Conservation (phyloP, 2,888 invertebrate species). For the Phyllotreta striolata region DNA sequence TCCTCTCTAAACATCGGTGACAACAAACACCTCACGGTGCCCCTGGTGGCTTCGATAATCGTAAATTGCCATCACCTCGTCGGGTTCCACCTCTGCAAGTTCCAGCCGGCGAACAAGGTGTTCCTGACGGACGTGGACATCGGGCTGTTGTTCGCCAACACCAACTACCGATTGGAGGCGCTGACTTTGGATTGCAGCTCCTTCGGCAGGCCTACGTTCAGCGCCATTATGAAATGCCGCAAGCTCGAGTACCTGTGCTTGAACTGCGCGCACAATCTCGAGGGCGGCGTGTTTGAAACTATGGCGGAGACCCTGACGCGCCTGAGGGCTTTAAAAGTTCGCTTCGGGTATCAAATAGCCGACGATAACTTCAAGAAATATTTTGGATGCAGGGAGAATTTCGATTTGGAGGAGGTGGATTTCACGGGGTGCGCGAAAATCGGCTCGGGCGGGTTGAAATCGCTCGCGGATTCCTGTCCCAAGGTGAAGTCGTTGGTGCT, state of each 20-base stretch:
- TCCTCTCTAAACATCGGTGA: conserved; percentile 34
- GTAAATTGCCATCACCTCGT: conserved; percentile 35
- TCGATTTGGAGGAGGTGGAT: conserved; percentile 35
- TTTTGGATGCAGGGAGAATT: conserved; percentile 29
- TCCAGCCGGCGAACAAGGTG: conserved; percentile 34
- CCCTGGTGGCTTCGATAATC: conserved; percentile 31
- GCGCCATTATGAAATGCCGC: conserved; percentile 34
- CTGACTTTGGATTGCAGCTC: conserved; percentile 39
- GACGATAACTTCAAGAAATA: conserved; percentile 31
- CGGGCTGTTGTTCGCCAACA: conserved; percentile 33
- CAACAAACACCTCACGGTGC: conserved; percentile 27
- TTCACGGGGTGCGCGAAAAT: conserved; percentile 39
- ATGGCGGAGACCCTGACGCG: conserved; percentile 35
- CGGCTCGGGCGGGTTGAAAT: conserved; percentile 26
- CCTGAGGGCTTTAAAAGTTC: conserved; percentile 30
- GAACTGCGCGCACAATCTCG: conserved; percentile 40
- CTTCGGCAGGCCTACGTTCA: conserved; percentile 32
- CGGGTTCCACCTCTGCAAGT: conserved; percentile 37
- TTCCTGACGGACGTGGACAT: conserved; percentile 32
- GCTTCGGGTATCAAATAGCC: conserved; percentile 36
- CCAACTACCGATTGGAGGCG: conserved; percentile 27
- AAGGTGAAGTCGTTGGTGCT: conserved; percentile 33
- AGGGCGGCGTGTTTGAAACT: conserved; percentile 33
- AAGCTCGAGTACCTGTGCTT: conserved; percentile 36
- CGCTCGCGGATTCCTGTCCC: conserved; percentile 34